phyloP scores from a whole-genome alignment of 2,888 invertebrate genomes.

The Dynastes maya region DNA sequence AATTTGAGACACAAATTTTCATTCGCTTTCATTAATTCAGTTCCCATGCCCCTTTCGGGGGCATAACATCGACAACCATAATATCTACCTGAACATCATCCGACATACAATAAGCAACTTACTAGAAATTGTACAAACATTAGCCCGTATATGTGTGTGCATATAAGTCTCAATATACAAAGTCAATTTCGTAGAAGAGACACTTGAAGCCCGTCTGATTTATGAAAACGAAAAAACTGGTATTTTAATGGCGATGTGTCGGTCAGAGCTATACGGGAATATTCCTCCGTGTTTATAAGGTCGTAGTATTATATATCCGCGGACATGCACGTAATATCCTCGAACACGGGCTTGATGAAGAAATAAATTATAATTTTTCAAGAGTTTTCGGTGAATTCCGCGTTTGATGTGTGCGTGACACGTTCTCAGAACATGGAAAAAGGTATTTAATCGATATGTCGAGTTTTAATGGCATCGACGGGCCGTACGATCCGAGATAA shows the following conservation, averaged over 20 bases:
- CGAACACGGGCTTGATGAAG: constrained; percentile 24
- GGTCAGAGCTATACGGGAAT: background rate
- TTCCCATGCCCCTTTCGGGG: constrained; percentile 2
- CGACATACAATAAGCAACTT: background rate
- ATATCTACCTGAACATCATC: background rate
- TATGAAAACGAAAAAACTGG: constrained; percentile 20
- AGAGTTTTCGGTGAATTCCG: constrained; percentile 39
- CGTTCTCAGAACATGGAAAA: constrained; percentile 18
- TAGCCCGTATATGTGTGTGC: background rate
- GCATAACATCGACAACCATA: constrained; percentile 5
- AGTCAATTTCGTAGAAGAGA: constrained; percentile 41
- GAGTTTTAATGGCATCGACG: constrained; percentile 16
- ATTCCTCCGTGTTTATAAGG: background rate
- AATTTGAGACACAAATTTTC: background rate
- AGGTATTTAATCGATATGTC: constrained; percentile 19
- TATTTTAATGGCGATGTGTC: constrained; percentile 31
- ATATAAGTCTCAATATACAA: background rate
- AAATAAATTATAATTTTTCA: constrained; percentile 41
- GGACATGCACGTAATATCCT: constrained; percentile 13
- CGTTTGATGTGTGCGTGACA: constrained; percentile 36
- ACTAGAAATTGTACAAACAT: constrained; percentile 11
- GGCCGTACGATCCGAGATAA: constrained; percentile 2
- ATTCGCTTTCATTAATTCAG: background rate
- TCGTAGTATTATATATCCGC: constrained; percentile 12
- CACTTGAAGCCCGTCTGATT: constrained; percentile 31